phyloP scores from a whole-genome alignment of 2,888 invertebrate genomes.

The Melinaea menophilus region DNA sequence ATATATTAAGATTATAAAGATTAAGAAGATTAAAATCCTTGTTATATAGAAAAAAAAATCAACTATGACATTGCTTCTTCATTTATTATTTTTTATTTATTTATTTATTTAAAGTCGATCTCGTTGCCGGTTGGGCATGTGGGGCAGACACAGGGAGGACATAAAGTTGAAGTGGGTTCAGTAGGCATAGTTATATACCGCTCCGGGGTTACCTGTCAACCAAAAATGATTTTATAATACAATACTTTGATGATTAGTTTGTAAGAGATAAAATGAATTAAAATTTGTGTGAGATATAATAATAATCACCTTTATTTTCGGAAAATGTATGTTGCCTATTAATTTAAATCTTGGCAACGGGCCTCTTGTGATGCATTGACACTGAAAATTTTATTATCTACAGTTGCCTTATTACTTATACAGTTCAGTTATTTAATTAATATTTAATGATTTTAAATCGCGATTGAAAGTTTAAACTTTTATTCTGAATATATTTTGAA shows the following conservation, averaged over 20 bases:
- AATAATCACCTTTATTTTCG: constrained; percentile 47
- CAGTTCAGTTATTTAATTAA: too few species aligned
- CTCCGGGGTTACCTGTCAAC: constrained; percentile 42
- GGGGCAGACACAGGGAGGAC: constrained; percentile 48
- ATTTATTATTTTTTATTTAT: too few species aligned
- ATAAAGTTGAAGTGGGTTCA: constrained; percentile 38
- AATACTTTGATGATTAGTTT: background rate
- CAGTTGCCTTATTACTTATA: too few species aligned
- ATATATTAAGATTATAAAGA: too few species aligned
- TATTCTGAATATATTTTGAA: too few species aligned
- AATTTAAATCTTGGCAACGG: constrained; percentile 51
- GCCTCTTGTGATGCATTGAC: constrained; percentile 51
- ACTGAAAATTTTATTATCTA: constrained; percentile 41
- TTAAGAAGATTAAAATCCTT: too few species aligned
- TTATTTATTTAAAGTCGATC: background rate
- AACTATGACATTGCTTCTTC: too few species aligned
- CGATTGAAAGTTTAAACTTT: too few species aligned
- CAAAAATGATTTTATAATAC: background rate
- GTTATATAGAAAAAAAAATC: too few species aligned
- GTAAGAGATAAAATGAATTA: background rate
- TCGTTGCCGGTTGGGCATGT: constrained; percentile 10
- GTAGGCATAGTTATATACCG: constrained; percentile 41
- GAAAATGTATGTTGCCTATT: constrained; percentile 56
- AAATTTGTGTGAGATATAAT: background rate
- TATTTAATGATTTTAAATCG: too few species aligned